Conservation (phyloP, 2,113 vertebrate species). For the Toxotes jaculatrix region DNA sequence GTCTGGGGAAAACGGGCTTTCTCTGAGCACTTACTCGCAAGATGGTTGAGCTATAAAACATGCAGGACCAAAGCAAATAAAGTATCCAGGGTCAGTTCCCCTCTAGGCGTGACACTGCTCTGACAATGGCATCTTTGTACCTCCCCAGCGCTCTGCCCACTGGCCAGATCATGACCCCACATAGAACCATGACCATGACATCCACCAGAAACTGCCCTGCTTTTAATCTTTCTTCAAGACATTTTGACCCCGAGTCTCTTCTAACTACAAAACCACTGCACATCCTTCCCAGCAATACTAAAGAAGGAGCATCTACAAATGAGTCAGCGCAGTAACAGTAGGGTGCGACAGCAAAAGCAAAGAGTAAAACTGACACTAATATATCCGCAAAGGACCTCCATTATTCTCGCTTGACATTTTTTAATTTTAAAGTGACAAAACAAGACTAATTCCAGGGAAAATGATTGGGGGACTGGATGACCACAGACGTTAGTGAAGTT, state of each 20-base stretch:
- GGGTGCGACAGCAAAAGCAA: slow-evolving; percentile 34
- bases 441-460: slow-evolving; percentile 74
- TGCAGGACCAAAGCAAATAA: slow-evolving; percentile 51
- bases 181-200: slow-evolving; percentile 29
- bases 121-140: slow-evolving; percentile 66
- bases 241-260: slow-evolving; percentile 8
- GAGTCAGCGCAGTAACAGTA: slow-evolving; percentile 47
- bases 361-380: slow-evolving; percentile 65
- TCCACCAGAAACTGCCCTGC: not conserved
- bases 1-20: slow-evolving; percentile 53
- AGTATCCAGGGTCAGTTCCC: slow-evolving; percentile 41
- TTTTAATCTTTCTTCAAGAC: slow-evolving; percentile 26
- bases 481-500: slow-evolving; percentile 62
- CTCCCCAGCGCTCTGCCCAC: slow-evolving; percentile 15
- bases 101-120: slow-evolving; percentile 26
- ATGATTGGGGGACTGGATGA: slow-evolving; percentile 72
- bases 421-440: slow-evolving; percentile 81
- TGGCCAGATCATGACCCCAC: slow-evolving; percentile 50
- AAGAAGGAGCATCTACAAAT: slow-evolving; percentile 47
- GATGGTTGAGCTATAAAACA: slow-evolving; percentile 54
- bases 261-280: not conserved
- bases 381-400: slow-evolving; percentile 65
- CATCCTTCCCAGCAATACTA: not conserved
- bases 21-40: slow-evolving; percentile 28
- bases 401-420: slow-evolving; percentile 76